Evolutionary conservation across 2,888 invertebrate genomes (phyloP).

Genomic region (Allolobophora icterica): DNA sequence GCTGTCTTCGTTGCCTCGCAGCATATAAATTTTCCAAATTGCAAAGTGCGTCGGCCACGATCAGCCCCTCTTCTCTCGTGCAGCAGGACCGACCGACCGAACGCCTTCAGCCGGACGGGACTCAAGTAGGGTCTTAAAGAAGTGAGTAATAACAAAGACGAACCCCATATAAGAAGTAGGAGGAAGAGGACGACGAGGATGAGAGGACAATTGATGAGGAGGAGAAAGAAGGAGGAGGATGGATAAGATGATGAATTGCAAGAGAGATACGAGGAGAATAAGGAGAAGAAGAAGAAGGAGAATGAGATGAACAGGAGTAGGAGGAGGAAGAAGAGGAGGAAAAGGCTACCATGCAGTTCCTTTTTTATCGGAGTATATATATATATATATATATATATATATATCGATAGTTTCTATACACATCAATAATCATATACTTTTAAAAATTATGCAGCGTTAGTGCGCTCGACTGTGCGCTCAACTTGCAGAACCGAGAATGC

Average conservation of each 20-base stretch:
- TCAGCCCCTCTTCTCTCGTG: too few relatives aligned
- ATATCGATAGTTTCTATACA: too few relatives aligned
- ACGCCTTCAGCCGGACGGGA: neutral
- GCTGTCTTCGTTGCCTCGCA: neutral
- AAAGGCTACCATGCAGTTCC: too few relatives aligned
- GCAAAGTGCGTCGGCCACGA: neutral
- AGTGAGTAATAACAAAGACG: neutral
- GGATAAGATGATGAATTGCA: neutral
- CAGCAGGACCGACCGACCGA: neutral
- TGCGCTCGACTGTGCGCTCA: neutral
- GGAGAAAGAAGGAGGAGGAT: neutral
- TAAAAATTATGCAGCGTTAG: neutral
- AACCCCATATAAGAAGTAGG: neutral
- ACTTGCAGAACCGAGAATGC: too few relatives aligned
- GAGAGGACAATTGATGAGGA: neutral
- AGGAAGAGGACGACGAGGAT: neutral
- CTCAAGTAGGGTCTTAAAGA: slow-evolving; percentile 14
- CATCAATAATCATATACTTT: too few relatives aligned
- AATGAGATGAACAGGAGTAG: neutral
- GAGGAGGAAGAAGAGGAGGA: too few relatives aligned
- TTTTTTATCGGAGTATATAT: too few relatives aligned
- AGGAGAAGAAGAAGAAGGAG: neutral
- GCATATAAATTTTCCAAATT: neutral
- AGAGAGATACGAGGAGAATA: neutral
- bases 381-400: too few relatives aligned